These are phyloP conservation scores for Mandrillus leucophaeus DNA, from an alignment of 2,113 vertebrate genomes.

Conservation along the genomic window DNA sequence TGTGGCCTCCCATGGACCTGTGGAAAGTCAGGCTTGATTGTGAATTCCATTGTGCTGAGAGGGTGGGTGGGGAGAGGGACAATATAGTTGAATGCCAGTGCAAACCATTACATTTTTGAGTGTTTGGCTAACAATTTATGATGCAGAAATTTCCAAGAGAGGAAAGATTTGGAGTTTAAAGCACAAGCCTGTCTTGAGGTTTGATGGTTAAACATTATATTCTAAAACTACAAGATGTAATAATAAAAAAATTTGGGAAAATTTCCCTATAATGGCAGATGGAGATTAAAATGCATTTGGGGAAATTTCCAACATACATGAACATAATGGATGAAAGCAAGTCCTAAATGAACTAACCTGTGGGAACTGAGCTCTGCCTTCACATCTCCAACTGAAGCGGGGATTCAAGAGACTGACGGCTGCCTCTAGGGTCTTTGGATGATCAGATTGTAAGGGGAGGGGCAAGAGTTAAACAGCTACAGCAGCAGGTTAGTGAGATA, in stretches of 20 bases:
- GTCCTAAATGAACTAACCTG: conserved; percentile 64
- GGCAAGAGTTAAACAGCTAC: neutral
- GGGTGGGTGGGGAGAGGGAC: neutral
- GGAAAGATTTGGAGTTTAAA: conserved; percentile 58
- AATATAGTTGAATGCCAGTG: neutral
- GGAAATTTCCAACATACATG: conserved; percentile 77
- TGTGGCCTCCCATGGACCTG: neutral
- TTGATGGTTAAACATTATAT: conserved; percentile 72
- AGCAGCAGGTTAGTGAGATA: neutral
- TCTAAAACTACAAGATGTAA: conserved; percentile 78
- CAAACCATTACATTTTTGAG: neutral
- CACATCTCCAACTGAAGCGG: neutral
- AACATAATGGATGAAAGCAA: conserved; percentile 55
- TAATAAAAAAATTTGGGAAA: conserved; percentile 76
- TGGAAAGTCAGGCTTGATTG: neutral
- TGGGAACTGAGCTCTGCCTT: conserved; percentile 28
- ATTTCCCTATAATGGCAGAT: conserved; percentile 82
- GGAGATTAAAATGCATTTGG: conserved; percentile 82
- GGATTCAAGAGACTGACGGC: neutral
- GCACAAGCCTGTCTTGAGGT: conserved; percentile 62
- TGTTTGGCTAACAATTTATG: conserved; percentile 37
- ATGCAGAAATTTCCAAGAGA: conserved; percentile 61
- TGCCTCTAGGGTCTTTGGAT: neutral
- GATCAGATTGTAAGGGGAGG: neutral
- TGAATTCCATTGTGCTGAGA: neutral